These are phyloP conservation scores for Trichacis sp. DNA, from an alignment of 2,888 invertebrate genomes.

Conservation along the genomic window DNA sequence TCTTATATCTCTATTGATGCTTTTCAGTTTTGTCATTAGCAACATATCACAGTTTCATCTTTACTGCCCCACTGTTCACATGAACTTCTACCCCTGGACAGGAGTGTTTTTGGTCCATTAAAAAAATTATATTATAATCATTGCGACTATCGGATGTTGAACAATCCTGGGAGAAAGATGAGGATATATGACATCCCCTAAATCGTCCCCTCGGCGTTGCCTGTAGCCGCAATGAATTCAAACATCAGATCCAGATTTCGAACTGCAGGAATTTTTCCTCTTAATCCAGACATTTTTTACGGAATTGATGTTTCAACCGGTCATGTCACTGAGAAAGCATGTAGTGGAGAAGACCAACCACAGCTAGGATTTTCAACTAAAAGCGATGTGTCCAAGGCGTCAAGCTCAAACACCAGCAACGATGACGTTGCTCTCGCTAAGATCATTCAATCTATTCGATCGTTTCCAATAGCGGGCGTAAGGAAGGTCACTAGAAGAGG, in stretches of 20 bases:
- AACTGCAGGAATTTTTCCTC: constrained; percentile 41
- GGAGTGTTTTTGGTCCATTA: constrained; percentile 51
- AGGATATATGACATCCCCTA: constrained; percentile 58
- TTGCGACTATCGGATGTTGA: constrained; percentile 52
- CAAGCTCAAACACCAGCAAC: too few relatives aligned
- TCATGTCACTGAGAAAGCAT: constrained; percentile 16
- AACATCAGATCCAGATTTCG: not conserved
- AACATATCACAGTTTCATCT: constrained; percentile 53
- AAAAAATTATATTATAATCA: constrained; percentile 25
- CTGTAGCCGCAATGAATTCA: too few relatives aligned
- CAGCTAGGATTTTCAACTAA: too few relatives aligned
- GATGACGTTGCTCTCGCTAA: too few relatives aligned
- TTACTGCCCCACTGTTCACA: constrained; percentile 45
- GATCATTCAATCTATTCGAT: too few relatives aligned
- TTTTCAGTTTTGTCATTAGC: constrained; percentile 55
- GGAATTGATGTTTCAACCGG: constrained; percentile 45
- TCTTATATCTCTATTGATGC: constrained; percentile 50
- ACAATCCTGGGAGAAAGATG: constrained; percentile 58
- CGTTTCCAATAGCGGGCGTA: too few relatives aligned
- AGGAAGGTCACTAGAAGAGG: too few relatives aligned
- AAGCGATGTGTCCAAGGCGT: too few relatives aligned
- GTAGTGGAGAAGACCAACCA: not conserved
- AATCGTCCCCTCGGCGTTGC: too few relatives aligned
- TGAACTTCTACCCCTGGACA: constrained; percentile 4
- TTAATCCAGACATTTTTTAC: constrained; percentile 42